Conservation (phyloP, 2,797 vertebrate species). For the Bovichtus diacanthus region DNA sequence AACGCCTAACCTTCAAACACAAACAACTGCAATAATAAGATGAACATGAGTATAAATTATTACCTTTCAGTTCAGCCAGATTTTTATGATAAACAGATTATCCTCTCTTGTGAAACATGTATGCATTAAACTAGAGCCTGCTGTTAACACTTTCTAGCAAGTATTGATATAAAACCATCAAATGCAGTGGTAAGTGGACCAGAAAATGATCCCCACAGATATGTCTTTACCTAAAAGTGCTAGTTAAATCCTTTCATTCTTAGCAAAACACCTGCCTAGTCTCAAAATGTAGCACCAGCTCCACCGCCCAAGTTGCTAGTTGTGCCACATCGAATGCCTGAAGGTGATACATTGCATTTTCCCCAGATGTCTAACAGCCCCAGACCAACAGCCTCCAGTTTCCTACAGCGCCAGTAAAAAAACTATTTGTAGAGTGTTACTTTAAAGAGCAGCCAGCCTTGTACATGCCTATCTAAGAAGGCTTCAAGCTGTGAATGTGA, state of each 20-base stretch:
- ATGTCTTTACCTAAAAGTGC: neutral
- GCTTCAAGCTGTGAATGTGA: conserved; percentile 70
- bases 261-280: neutral
- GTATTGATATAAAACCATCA: neutral
- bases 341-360: conserved; percentile 33
- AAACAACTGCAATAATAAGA: neutral
- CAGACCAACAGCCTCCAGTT: conserved; percentile 72
- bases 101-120: neutral
- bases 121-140: conserved; percentile 1
- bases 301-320: neutral
- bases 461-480: conserved; percentile 56
- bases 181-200: neutral
- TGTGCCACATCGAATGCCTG: conserved; percentile 29
- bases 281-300: conserved; percentile 2
- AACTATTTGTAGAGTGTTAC: conserved; percentile 53
- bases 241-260: neutral
- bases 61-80: conserved; percentile 1
- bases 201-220: conserved; percentile 12
- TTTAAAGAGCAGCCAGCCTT: conserved; percentile 57
- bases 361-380: conserved; percentile 62
- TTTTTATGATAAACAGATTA: conserved; percentile 27
- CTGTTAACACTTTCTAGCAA: conserved; percentile 6
- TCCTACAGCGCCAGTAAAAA: conserved; percentile 73
- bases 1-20: neutral
- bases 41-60: neutral